Evolutionary conservation across 2,797 vertebrate species (phyloP).

Genomic region (Diplodus puntazzo): DNA sequence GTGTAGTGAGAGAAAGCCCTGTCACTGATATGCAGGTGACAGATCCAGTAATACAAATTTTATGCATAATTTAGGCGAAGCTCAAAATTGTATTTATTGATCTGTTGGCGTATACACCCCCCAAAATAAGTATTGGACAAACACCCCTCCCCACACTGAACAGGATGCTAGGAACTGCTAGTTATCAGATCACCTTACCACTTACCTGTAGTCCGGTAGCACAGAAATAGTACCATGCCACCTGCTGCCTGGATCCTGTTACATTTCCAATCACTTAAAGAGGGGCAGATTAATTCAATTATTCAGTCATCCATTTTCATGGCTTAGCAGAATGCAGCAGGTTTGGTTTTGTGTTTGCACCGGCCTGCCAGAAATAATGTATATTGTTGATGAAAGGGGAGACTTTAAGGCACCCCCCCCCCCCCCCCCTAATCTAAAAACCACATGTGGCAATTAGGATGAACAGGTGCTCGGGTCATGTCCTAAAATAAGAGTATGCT

Average conservation of each 20-base stretch:
- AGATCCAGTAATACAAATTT: background rate
- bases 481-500: background rate
- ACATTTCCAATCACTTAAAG: constrained; percentile 88
- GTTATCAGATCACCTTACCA: constrained; percentile 86
- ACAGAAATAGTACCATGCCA: constrained; percentile 82
- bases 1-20: background rate
- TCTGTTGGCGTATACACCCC: constrained; percentile 22
- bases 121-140: constrained; percentile 43
- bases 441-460: background rate
- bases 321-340: constrained; percentile 68
- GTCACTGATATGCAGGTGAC: background rate
- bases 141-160: constrained; percentile 48
- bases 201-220: constrained; percentile 83
- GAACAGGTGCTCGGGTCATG: background rate
- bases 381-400: constrained; percentile 51
- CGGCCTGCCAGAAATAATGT: constrained; percentile 37
- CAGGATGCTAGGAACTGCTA: constrained; percentile 80
- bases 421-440: constrained; percentile 1
- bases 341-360: constrained; percentile 62
- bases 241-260: constrained; percentile 87
- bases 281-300: constrained; percentile 86
- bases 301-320: constrained; percentile 85
- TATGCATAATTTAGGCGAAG: background rate
- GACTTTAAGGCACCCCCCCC: constrained; percentile 13
- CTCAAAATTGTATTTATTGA: constrained; percentile 36